These are phyloP conservation scores for Xiphophorus maculatus DNA, from an alignment of 2,113 vertebrate species.

Conservation along the genomic window DNA sequence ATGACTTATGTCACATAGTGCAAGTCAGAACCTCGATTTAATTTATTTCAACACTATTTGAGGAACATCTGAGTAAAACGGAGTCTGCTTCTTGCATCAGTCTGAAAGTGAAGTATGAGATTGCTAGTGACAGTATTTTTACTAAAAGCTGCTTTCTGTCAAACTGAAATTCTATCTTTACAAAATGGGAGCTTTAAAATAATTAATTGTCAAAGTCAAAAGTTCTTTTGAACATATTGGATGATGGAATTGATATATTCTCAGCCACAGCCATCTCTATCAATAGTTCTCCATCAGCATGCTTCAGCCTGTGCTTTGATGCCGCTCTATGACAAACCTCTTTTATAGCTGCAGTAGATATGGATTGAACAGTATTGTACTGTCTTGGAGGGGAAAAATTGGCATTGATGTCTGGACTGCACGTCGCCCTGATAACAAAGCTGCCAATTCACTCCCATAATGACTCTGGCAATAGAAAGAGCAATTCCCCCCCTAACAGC, in stretches of 20 bases:
- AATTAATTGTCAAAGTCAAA: no score
- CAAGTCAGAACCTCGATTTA: no score
- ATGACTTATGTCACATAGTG: no score
- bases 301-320: conserved; percentile 5
- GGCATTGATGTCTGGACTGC: conserved; percentile 39
- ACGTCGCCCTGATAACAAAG: conserved; percentile 51
- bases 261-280: conserved; percentile 2
- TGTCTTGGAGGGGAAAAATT: conserved; percentile 60
- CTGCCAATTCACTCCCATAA: conserved; percentile 47
- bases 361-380: conserved; percentile 44
- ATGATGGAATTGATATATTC: neutral
- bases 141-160: no score
- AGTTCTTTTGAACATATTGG: neutral
- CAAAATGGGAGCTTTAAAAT: no score
- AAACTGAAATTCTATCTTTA: no score
- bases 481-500: conserved; percentile 6
- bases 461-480: conserved; percentile 33
- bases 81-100: no score
- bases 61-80: no score
- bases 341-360: conserved; percentile 44
- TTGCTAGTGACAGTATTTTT: no score
- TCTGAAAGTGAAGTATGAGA: no score
- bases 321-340: conserved; percentile 19
- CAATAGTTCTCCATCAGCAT: conserved; percentile 28
- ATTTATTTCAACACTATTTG: no score